Evolutionary conservation across 1,140 invertebrate species (phyloP).

Genomic region (Thrips palmi): DNA sequence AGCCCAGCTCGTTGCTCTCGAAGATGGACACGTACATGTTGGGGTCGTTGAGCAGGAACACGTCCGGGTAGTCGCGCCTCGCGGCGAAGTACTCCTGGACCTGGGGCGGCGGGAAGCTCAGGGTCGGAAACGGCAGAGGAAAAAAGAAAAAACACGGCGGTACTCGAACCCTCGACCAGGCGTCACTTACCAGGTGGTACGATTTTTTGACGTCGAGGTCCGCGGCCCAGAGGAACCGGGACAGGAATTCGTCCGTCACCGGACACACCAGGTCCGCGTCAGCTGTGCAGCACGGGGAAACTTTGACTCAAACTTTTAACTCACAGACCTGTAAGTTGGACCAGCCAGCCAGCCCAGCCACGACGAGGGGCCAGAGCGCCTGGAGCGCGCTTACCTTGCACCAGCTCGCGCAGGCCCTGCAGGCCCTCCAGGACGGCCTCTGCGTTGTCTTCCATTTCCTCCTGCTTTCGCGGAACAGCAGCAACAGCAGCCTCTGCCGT

Average conservation of each 20-base stretch:
- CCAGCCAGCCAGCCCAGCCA: too few relatives aligned
- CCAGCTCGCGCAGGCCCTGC: too few relatives aligned
- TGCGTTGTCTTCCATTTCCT: too few relatives aligned
- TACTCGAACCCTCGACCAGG: neutral
- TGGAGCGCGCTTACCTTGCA: too few relatives aligned
- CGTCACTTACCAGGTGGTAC: constrained; percentile 11
- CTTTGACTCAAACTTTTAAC: too few relatives aligned
- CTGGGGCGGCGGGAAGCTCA: constrained; percentile 5
- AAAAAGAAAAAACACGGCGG: neutral
- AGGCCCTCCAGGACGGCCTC: too few relatives aligned
- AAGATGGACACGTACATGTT: constrained; percentile 8
- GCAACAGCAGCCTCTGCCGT: too few relatives aligned
- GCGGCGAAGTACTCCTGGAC: constrained; percentile 15
- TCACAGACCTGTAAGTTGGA: too few relatives aligned
- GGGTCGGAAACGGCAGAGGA: neutral
- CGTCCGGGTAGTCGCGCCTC: constrained; percentile 14
- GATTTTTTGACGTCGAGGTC: constrained; percentile 11
- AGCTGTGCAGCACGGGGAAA: constrained; percentile 42
- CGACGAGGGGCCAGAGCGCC: too few relatives aligned
- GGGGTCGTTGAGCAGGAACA: constrained; percentile 11
- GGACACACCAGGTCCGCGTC: constrained; percentile 12
- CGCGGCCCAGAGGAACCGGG: constrained; percentile 13
- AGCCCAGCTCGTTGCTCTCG: constrained; percentile 12
- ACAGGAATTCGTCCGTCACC: constrained; percentile 13
- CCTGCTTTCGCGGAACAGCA: too few relatives aligned